Evolutionary conservation across 1,140 invertebrate genomes (phyloP).

Genomic region (Hylyphantes graminicola): DNA sequence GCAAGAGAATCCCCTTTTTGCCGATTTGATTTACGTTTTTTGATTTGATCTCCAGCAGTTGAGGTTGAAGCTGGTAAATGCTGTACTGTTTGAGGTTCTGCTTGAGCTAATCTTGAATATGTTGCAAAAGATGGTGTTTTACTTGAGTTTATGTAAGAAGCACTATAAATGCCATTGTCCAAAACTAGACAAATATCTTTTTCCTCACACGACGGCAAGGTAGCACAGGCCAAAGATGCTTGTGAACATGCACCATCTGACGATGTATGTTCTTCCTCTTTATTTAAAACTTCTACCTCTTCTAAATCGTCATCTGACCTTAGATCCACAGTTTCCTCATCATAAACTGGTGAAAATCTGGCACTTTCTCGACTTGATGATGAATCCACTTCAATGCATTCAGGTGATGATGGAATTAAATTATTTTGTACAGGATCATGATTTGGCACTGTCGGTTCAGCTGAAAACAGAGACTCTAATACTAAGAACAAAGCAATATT

Average conservation of each 20-base stretch:
- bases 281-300: conserved; percentile 17
- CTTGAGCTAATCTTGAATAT: conserved; percentile 31
- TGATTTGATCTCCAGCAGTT: conserved; percentile 38
- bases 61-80: conserved; percentile 50
- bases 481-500: neutral
- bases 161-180: conserved; percentile 45
- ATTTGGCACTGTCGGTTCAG: conserved; percentile 50
- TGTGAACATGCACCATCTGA: conserved; percentile 32
- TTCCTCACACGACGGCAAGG: conserved; percentile 13
- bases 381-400: conserved; percentile 26
- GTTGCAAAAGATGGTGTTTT: conserved; percentile 35
- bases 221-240: conserved; percentile 26
- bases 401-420: conserved; percentile 3
- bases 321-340: conserved; percentile 24
- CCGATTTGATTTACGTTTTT: conserved; percentile 37
- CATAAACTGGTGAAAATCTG: conserved; percentile 24
- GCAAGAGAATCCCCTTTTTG: conserved; percentile 15
- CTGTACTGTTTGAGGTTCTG: conserved; percentile 37
- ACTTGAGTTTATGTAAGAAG: conserved; percentile 32
- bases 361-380: conserved; percentile 15
- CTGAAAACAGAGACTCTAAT: neutral
- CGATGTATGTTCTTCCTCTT: neutral
- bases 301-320: conserved; percentile 17
- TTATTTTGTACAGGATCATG: conserved; percentile 34
- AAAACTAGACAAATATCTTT: conserved; percentile 47